Percentiles rank a stretch among this genome's conserved stretches.
Conservation (phyloP, 2,113 vertebrate species). For the Xenopus laevis region DNA sequence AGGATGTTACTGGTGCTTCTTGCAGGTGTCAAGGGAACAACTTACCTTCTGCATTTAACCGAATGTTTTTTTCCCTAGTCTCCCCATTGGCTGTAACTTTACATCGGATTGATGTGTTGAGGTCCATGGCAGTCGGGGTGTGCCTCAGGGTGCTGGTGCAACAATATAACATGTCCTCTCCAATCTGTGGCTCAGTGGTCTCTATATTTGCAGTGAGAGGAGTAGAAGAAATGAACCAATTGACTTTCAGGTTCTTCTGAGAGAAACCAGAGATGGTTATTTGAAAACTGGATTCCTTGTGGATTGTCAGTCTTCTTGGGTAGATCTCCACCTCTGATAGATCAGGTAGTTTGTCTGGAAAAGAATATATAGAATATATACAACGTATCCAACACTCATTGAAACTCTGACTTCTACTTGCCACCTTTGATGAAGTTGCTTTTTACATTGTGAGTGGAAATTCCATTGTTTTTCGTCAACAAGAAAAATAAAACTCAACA, state of each 20-base stretch:
- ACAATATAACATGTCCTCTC: slow-evolving; percentile 3
- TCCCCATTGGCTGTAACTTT: not conserved
- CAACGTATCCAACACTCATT: too few relatives aligned
- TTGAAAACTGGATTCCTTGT: too few relatives aligned
- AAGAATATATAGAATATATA: not conserved
- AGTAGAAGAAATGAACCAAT: too few relatives aligned
- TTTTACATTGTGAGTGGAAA: too few relatives aligned
- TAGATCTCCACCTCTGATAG: not conserved
- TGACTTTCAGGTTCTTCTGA: not conserved
- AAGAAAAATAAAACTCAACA: too few relatives aligned
- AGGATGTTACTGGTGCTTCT: too few relatives aligned
- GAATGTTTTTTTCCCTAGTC: not conserved
- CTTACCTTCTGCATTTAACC: not conserved
- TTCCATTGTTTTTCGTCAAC: too few relatives aligned
- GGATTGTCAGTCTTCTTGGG: too few relatives aligned
- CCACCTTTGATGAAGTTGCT: too few relatives aligned
- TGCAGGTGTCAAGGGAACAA: not conserved
- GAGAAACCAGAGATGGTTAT: not conserved
- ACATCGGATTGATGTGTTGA: slow-evolving; percentile 21
- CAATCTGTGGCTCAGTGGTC: not conserved
- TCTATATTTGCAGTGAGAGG: too few relatives aligned
- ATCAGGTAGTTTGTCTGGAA: slow-evolving; percentile 1
- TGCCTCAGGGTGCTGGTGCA: slow-evolving; percentile 18
- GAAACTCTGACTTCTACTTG: too few relatives aligned
- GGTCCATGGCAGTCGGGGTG: not conserved